Evolutionary conservation across 2,113 vertebrate genomes (phyloP).

Genomic region (Accipiter cooperii): DNA sequence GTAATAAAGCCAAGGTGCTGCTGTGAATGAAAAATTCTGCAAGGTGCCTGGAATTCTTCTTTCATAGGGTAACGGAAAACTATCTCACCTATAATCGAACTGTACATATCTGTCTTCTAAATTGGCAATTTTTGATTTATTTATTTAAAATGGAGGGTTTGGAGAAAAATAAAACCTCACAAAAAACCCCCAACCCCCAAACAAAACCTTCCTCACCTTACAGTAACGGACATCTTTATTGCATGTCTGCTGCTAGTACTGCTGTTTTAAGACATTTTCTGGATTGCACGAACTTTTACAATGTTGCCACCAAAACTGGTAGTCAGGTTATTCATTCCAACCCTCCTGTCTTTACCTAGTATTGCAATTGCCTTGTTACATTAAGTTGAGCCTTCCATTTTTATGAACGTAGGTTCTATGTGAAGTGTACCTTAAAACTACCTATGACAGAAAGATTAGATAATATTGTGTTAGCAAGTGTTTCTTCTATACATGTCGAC

Average conservation of each 20-base stretch:
- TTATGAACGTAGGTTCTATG: neutral
- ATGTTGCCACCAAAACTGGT: neutral
- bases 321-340: neutral
- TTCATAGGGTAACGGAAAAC: neutral
- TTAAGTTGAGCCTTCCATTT: neutral
- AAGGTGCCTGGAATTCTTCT: neutral
- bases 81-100: neutral
- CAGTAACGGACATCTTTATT: neutral
- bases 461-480: neutral
- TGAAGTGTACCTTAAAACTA: neutral
- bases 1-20: neutral
- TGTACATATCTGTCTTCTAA: neutral
- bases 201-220: neutral
- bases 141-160: neutral
- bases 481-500: neutral
- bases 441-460: neutral
- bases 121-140: neutral
- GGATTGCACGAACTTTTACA: neutral
- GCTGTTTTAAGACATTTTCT: neutral
- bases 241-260: neutral
- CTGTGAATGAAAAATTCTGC: neutral
- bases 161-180: neutral
- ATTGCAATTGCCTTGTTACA: neutral
- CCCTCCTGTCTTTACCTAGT: neutral
- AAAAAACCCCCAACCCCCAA: neutral